Evolutionary conservation across 2,888 invertebrate species (phyloP), one percentile per base, ranked within the genome.

Genomic region (Herminia tarsipennalis): DNA sequence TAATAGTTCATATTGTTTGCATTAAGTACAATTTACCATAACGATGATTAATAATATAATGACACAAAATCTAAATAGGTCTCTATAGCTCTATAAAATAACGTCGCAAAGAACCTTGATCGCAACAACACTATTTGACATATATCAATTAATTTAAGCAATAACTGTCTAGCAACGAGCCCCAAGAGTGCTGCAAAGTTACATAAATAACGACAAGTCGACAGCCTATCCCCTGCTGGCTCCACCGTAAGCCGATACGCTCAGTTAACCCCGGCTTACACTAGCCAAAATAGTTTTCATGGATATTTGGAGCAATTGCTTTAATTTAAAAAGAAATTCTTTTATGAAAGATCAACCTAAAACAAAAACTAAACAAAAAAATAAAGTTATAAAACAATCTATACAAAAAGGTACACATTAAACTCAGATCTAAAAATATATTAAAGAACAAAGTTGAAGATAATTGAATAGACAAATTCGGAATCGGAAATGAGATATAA

Each of bases 121-220:
- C 34, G 3, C 21, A 12, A 13, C 14, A 16, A 27, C 24, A 40
- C 40, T 29, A 30, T n/a, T 39, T 34, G 14, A 17, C 8, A 28
- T 22, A 38, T 20, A 39, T 45, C 39, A 17, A 39, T 33, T 28
- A 34, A 21, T 39, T 28, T 38, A 16, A 16, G 29, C 34, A 33
- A 39, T 45, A 39, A 34, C 24, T 10, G 34, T 29, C 33, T 6
- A 13, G 22, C 5, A 20, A 46, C 18, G 20, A 24, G 22, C 12
- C 24, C 27, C 34, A 13, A 8, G 22, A 18, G 35, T 20, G 41
- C 33, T 29, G 30, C 37, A 30, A 30, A 37, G 20, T 21, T 29
- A 42, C 47, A 60, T 60, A 63, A 65, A 65, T 60, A 60, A 56
- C 36, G 21, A n/a, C 33, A 42, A 35, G 30, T 22, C 25, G 16